A percentile compares a stretch with the other conserved stretches of the same genome.
phyloP scores from a whole-genome alignment of 2,888 invertebrate genomes.

The Eretmocerus hayati region DNA sequence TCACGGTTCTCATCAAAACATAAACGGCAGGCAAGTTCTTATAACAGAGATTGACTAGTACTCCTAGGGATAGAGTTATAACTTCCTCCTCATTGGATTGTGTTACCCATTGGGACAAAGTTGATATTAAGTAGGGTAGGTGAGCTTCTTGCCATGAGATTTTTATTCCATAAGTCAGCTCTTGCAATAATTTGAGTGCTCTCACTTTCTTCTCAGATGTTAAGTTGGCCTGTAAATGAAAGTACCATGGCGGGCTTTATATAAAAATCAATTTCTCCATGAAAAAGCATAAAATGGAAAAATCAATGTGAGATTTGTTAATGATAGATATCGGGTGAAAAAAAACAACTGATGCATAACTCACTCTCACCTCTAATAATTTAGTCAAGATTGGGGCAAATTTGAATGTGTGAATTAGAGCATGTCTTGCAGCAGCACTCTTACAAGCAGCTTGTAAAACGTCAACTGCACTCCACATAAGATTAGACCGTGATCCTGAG shows the following conservation, averaged over 20 bases:
- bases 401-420: conserved; percentile 63
- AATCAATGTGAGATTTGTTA: conserved; percentile 1
- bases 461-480: conserved; percentile 61
- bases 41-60: conserved; percentile 72
- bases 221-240: conserved; percentile 43
- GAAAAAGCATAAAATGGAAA: not conserved
- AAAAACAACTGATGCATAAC: not conserved
- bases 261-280: not conserved
- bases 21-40: conserved; percentile 71
- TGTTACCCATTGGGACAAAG: conserved; percentile 60
- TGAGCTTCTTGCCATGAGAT: conserved; percentile 77
- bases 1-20: conserved; percentile 63
- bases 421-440: conserved; percentile 56
- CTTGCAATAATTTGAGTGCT: conserved; percentile 62
- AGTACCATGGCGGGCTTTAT: too few relatives aligned
- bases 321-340: not conserved
- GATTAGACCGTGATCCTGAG: conserved; percentile 52
- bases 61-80: conserved; percentile 55
- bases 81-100: conserved; percentile 51
- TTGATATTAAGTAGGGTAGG: conserved; percentile 59
- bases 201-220: conserved; percentile 59
- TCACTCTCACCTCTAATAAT: conserved; percentile 50
- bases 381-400: conserved; percentile 61
- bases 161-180: conserved; percentile 70
- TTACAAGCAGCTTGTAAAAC: conserved; percentile 58